Base-by-base conservation (phyloP, 2,888 invertebrate genomes). In the Caenorhabditis sp. region DNA sequence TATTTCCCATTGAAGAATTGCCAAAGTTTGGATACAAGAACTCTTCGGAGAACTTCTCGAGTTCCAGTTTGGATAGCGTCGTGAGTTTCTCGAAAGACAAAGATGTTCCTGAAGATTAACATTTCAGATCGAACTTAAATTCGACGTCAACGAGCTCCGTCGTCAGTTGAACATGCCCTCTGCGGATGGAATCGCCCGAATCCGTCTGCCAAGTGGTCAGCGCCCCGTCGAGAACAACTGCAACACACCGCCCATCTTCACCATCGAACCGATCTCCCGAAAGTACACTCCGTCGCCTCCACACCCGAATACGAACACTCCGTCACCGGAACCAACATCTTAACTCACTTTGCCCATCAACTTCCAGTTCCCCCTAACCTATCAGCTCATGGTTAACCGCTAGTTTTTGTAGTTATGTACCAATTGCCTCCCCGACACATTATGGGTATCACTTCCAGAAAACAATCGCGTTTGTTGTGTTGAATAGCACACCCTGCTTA, bases 41-140 rank as follows among this genome's bases (percentile, higher is more conserved):
- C 28, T 79, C 71, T 1, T 47, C 22, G 11, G 62, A 61, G 15
- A 80, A 72, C 22, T 40, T 60, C 15, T 80, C 80, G 32, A 64
- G 40, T 13, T 60, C 61, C 2, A 80, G 80, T 67, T 35, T 80
- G n/a, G 80, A 80, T 13, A 80, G 74, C 51, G 65, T 81, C 50
- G 81, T 81, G 28, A 74, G 74, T 71, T 0, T 5, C 13, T 9
- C n/a, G n/a, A n/a, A n/a, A n/a, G n/a, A n/a, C 11, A 40, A 24
- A 35, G 18, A n/a, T n/a, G n/a, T n/a, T n/a, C n/a, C n/a, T n/a
- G n/a, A 22, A 40, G 11, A 5, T 24, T 51, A 50, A 18, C 26
- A 9, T 76, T 80, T 35, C 62, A 83, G 83, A 74, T 84, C 32
- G 84, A 84, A 13, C 51, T 84, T n/a, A 74, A 77, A 47, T 67